Evolutionary conservation across 2,888 invertebrate genomes (phyloP).

Genomic region (Dendrolimus pini): DNA sequence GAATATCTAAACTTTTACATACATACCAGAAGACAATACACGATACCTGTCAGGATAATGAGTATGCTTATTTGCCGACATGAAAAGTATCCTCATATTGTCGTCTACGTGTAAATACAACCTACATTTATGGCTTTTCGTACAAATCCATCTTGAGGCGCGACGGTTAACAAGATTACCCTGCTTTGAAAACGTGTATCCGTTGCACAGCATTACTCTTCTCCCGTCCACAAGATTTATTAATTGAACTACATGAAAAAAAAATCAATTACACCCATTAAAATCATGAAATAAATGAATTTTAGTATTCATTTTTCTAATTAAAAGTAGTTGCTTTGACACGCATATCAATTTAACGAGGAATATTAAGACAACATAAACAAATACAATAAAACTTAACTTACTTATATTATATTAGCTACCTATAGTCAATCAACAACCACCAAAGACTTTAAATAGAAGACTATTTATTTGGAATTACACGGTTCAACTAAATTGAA

Average conservation of each 20-base stretch:
- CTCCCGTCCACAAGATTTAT: not conserved
- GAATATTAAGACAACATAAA: no score
- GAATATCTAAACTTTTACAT: not conserved
- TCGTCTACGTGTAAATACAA: constrained; percentile 8
- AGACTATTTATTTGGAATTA: no score
- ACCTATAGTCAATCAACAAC: no score
- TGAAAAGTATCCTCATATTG: not conserved
- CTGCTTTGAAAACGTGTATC: not conserved
- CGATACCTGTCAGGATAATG: not conserved
- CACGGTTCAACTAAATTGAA: no score
- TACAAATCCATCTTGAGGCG: not conserved
- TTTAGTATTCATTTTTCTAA: no score
- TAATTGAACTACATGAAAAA: not conserved
- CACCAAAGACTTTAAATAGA: no score
- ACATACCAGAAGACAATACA: not conserved
- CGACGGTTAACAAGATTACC: not conserved
- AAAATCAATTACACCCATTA: no score
- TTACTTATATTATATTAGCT: no score
- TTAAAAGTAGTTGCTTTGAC: no score
- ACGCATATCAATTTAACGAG: no score
- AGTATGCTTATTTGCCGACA: not conserved
- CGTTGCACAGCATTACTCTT: not conserved
- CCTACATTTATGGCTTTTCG: constrained; percentile 1
- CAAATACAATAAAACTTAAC: no score
- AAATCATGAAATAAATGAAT: no score